Conservation (phyloP, 2,888 invertebrate genomes). For the Pterostichus madidus region DNA sequence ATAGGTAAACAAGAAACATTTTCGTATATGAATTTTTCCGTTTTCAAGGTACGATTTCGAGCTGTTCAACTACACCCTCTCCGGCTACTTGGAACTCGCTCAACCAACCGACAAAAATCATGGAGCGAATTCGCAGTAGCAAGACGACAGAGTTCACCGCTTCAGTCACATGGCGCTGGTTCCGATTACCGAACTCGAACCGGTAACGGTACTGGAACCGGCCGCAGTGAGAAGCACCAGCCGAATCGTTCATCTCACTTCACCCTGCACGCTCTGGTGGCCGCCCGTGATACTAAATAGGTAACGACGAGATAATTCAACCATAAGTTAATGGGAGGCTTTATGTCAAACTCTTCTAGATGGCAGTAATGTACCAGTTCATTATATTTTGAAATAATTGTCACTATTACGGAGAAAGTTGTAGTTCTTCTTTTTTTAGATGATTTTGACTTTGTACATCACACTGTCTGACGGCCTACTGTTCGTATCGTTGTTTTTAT, state of each 20-base stretch:
- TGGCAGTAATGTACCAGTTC: too few relatives aligned
- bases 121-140: conserved; percentile 69
- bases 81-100: conserved; percentile 84
- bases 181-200: neutral
- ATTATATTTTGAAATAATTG: too few relatives aligned
- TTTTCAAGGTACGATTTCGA: conserved; percentile 89
- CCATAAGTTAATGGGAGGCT: neutral
- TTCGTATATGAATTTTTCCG: neutral
- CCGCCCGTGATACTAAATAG: conserved; percentile 63
- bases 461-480: too few relatives aligned
- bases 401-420: too few relatives aligned
- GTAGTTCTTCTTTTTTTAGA: too few relatives aligned
- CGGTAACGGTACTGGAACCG: neutral
- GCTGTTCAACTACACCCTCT: conserved; percentile 90
- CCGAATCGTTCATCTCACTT: conserved; percentile 11
- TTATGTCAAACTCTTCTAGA: too few relatives aligned
- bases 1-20: neutral
- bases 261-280: conserved; percentile 42
- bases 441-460: too few relatives aligned
- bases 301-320: neutral
- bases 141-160: neutral
- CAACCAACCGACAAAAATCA: conserved; percentile 73
- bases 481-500: too few relatives aligned
- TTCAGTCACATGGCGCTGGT: neutral
- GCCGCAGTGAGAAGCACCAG: neutral